Percentiles rank a stretch among this genome's conserved stretches.
Conservation (phyloP, 2,113 vertebrate genomes). For the Chloebia gouldiae region DNA sequence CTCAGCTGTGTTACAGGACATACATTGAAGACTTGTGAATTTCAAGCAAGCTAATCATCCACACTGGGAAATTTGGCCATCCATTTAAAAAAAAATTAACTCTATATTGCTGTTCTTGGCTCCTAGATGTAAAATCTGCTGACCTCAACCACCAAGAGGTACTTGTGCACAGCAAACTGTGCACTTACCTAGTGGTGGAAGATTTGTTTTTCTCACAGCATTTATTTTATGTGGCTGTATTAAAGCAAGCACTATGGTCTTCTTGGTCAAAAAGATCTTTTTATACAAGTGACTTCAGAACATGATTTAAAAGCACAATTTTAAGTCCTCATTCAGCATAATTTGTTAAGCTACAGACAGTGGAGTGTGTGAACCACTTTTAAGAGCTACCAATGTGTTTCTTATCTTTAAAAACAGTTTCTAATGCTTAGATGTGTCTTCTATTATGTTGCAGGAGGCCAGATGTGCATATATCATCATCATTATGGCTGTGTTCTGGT, state of each 20-base stretch:
- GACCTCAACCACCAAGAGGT: neutral
- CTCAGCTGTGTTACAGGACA: neutral
- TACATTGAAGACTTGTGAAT: neutral
- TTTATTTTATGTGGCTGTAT: neutral
- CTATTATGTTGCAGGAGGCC: conserved; percentile 78
- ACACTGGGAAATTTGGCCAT: neutral
- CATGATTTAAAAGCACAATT: neutral
- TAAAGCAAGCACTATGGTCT: neutral
- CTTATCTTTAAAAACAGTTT: neutral
- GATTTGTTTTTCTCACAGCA: neutral
- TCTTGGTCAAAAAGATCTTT: neutral
- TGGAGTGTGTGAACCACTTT: neutral
- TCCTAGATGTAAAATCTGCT: neutral
- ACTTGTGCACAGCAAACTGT: neutral
- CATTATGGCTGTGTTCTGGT: conserved; percentile 95
- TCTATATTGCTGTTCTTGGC: neutral
- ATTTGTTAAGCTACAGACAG: neutral
- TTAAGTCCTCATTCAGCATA: neutral
- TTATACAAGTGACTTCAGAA: neutral
- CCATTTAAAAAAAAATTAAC: neutral
- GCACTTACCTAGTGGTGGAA: neutral
- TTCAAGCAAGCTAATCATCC: neutral
- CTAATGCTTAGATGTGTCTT: neutral
- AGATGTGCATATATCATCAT: conserved; percentile 88
- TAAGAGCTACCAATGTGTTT: neutral